phyloP scores from a whole-genome alignment of 2,113 vertebrate genomes.

The Tyrannus savana region DNA sequence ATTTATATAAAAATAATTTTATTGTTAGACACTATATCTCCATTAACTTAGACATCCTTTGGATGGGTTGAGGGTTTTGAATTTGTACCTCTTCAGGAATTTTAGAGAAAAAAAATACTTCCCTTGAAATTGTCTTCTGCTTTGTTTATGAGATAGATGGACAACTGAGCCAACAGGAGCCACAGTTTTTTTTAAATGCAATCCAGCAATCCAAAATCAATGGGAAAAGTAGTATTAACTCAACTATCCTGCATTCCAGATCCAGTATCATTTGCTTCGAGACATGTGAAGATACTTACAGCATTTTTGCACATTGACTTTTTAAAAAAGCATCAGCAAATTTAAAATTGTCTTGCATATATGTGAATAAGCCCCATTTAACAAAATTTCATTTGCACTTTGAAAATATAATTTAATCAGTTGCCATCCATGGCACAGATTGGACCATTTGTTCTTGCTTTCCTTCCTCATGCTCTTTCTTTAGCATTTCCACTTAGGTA shows the following conservation, averaged over 20 bases:
- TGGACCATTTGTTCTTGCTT: not conserved
- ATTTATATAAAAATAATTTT: not conserved
- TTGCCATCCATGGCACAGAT: not conserved
- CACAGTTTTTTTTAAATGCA: not conserved
- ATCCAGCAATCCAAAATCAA: not conserved
- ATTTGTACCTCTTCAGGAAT: not conserved
- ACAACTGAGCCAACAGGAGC: not conserved
- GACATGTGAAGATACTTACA: not conserved
- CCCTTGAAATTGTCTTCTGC: not conserved
- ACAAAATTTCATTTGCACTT: not conserved
- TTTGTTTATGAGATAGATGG: not conserved
- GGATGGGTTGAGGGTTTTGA: not conserved
- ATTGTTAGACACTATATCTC: not conserved
- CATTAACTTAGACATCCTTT: not conserved
- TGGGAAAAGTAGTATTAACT: not conserved
- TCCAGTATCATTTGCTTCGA: not conserved
- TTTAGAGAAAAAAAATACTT: not conserved
- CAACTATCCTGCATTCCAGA: not conserved
- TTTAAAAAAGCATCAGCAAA: not conserved
- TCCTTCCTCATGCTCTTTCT: not conserved
- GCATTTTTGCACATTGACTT: not conserved
- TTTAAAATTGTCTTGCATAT: not conserved
- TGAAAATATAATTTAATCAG: not conserved
- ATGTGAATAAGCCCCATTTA: not conserved
- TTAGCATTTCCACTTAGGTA: not conserved